Conservation (phyloP, 2,888 invertebrate species). For the Xestoiulus laeticollis region DNA sequence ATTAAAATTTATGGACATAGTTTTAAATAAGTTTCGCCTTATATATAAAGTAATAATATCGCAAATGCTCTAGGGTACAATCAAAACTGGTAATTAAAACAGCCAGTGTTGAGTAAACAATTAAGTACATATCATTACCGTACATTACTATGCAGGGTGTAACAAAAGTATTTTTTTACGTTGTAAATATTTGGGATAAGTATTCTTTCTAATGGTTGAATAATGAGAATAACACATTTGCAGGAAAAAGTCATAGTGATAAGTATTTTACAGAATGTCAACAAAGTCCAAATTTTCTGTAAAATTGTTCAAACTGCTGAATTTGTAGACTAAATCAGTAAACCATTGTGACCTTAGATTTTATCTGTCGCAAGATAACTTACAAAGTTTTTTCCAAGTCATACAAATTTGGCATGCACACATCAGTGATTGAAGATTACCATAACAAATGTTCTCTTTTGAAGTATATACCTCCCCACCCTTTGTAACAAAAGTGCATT, state of each 20-base stretch:
- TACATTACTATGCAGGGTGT: not conserved
- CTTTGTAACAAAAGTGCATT: not conserved
- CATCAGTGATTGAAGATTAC: not conserved
- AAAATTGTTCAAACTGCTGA: too few species aligned
- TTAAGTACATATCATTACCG: not conserved
- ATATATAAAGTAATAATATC: not conserved
- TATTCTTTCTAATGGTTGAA: too few species aligned
- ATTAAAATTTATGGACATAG: conserved; percentile 9
- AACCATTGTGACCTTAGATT: too few species aligned
- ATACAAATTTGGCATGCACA: not conserved
- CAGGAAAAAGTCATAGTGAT: too few species aligned
- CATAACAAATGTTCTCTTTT: not conserved
- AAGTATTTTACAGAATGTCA: too few species aligned
- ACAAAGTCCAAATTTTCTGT: too few species aligned
- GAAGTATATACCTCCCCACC: not conserved
- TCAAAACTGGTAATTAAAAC: not conserved
- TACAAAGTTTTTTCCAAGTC: not conserved
- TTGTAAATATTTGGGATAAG: too few species aligned
- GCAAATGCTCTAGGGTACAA: not conserved
- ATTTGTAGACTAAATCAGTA: too few species aligned
- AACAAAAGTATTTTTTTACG: not conserved
- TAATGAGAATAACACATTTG: too few species aligned
- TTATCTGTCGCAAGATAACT: too few species aligned
- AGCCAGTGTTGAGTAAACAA: not conserved
- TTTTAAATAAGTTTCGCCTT: conserved; percentile 6